These are phyloP conservation scores for Timema podura DNA, from an alignment of 2,888 invertebrate species.

Conservation along the genomic window DNA sequence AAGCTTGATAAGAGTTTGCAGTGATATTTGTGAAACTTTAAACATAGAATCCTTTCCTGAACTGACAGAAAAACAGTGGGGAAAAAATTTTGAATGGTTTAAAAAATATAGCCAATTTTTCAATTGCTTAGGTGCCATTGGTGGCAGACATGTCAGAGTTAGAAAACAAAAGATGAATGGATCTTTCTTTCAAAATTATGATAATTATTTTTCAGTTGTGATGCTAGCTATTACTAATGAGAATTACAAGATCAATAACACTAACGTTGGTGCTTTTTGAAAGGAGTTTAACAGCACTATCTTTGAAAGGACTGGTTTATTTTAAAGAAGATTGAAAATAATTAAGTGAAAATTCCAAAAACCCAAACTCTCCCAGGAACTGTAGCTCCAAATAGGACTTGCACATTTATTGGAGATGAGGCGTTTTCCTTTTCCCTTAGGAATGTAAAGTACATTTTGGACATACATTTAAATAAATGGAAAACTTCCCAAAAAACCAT, in stretches of 20 bases:
- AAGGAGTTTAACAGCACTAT: not conserved
- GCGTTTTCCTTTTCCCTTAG: constrained; percentile 1
- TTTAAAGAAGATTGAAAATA: not conserved
- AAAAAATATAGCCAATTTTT: constrained; percentile 4
- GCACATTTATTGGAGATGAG: not conserved
- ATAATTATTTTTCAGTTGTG: not conserved
- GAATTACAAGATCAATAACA: not conserved
- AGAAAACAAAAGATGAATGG: constrained; percentile 11
- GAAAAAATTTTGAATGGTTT: not conserved
- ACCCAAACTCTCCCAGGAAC: not conserved
- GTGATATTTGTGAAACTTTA: not conserved
- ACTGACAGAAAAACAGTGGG: not conserved
- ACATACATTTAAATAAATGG: constrained; percentile 5
- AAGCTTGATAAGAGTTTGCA: not conserved
- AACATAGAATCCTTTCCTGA: not conserved
- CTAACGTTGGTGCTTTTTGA: not conserved
- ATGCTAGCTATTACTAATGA: not conserved
- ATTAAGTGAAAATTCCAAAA: not conserved
- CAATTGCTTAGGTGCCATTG: not conserved
- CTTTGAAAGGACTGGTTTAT: not conserved
- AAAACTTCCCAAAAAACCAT: not conserved
- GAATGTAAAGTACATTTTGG: not conserved
- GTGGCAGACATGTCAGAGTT: constrained; percentile 7
- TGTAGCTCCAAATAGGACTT: not conserved
- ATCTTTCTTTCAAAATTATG: not conserved